Conservation (phyloP, 2,888 invertebrate species). For the Macaria liturata region DNA sequence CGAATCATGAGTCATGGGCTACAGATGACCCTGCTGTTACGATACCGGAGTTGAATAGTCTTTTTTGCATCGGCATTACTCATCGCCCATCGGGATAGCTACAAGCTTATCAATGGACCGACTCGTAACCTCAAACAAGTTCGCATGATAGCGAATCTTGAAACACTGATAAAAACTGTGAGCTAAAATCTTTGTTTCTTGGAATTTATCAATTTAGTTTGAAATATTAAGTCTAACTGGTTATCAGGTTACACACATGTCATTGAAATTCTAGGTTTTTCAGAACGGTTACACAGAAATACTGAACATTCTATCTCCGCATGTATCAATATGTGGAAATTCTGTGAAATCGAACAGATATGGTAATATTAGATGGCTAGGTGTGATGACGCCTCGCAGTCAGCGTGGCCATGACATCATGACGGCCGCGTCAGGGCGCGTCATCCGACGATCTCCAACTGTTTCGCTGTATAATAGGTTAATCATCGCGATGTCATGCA, state of each 20-base stretch:
- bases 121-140: conserved; percentile 42
- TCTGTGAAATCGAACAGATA: neutral
- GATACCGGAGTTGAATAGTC: conserved; percentile 45
- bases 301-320: no score
- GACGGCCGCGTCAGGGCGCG: conserved; percentile 65
- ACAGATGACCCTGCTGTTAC: conserved; percentile 54
- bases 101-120: conserved; percentile 60
- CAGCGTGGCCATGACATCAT: conserved; percentile 73
- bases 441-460: conserved; percentile 63
- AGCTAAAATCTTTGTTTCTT: no score
- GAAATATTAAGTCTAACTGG: no score
- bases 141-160: conserved; percentile 25
- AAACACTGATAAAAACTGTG: conserved; percentile 1
- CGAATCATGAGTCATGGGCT: conserved; percentile 64
- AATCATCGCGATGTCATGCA: conserved; percentile 63
- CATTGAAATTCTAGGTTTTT: no score
- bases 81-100: conserved; percentile 61
- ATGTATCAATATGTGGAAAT: no score
- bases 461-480: conserved; percentile 54
- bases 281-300: no score
- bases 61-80: conserved; percentile 71
- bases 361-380: conserved; percentile 19
- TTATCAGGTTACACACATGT: no score
- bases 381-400: conserved; percentile 54
- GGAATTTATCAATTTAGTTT: no score